Conservation (phyloP, 2,888 invertebrate genomes). For the Crioceris asparagi region DNA sequence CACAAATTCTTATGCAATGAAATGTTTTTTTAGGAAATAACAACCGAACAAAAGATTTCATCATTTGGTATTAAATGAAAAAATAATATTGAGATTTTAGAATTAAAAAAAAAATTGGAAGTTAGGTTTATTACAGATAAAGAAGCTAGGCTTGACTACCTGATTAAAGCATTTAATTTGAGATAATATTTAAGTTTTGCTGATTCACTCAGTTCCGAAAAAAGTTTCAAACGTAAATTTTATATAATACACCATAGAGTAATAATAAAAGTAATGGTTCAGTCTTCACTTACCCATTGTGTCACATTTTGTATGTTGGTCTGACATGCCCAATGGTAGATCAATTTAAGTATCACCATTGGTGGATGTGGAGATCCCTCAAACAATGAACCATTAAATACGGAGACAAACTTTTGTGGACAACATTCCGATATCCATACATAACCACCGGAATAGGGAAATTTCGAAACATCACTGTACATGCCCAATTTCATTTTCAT, state of each 20-base stretch:
- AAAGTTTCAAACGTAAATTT: too few species aligned
- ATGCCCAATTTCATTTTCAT: constrained; percentile 70
- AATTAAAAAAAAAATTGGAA: constrained; percentile 2
- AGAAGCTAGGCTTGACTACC: too few species aligned
- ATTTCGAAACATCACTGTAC: constrained; percentile 76
- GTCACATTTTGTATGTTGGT: constrained; percentile 81
- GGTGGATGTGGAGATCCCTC: constrained; percentile 80
- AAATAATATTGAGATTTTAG: neutral
- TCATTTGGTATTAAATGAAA: neutral
- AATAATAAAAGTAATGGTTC: too few species aligned
- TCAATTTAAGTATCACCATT: constrained; percentile 66
- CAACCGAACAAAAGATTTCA: neutral
- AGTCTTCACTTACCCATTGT: constrained; percentile 65
- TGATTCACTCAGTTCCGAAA: too few species aligned
- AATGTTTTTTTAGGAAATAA: neutral
- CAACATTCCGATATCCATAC: constrained; percentile 88
- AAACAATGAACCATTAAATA: constrained; percentile 78
- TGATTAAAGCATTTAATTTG: too few species aligned
- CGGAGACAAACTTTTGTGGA: constrained; percentile 73
- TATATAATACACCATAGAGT: too few species aligned
- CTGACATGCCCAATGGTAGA: constrained; percentile 89
- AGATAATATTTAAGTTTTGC: too few species aligned
- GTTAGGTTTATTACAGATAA: too few species aligned
- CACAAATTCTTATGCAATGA: too few species aligned
- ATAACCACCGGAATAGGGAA: constrained; percentile 81